These are phyloP conservation scores for Bruchidius siliquastri DNA, from an alignment of 2,888 invertebrate genomes.

Conservation along the genomic window DNA sequence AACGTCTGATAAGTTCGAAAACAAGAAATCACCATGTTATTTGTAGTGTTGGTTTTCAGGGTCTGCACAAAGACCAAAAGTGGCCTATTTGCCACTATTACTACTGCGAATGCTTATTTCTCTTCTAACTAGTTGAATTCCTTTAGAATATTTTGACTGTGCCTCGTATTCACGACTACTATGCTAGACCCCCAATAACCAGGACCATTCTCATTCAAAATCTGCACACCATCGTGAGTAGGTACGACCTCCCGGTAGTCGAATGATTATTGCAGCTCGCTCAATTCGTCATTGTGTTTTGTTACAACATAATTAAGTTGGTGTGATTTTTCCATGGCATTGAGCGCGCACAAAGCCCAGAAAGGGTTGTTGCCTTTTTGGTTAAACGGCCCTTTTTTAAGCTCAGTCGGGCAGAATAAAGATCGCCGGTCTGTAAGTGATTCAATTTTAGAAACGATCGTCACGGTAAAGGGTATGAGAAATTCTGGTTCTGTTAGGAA, in stretches of 20 bases:
- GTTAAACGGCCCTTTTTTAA: slow-evolving; percentile 34
- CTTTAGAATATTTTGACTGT: no score
- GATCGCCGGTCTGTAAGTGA: slow-evolving; percentile 33
- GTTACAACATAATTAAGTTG: slow-evolving; percentile 45
- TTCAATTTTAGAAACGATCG: slow-evolving; percentile 28
- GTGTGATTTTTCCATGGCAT: slow-evolving; percentile 48
- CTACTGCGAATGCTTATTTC: no score
- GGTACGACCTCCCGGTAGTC: not conserved
- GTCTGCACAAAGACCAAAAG: no score
- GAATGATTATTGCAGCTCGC: not conserved
- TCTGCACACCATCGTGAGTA: not conserved
- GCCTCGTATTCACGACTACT: no score
- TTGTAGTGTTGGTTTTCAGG: no score
- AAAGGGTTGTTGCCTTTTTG: slow-evolving; percentile 45
- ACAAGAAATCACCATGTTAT: no score
- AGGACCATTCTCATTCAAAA: not conserved
- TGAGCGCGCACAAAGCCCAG: slow-evolving; percentile 37
- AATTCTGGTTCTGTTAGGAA: not conserved
- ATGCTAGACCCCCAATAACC: not conserved
- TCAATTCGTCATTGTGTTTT: slow-evolving; percentile 25
- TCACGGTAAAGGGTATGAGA: not conserved
- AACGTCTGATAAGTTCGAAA: no score
- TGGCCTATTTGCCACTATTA: no score
- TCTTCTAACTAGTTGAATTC: no score
- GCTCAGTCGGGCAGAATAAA: slow-evolving; percentile 32